Percentiles rank a stretch among this genome's conserved stretches.
Evolutionary conservation across 2,888 invertebrate species (phyloP).

Genomic region (Bibio marci): DNA sequence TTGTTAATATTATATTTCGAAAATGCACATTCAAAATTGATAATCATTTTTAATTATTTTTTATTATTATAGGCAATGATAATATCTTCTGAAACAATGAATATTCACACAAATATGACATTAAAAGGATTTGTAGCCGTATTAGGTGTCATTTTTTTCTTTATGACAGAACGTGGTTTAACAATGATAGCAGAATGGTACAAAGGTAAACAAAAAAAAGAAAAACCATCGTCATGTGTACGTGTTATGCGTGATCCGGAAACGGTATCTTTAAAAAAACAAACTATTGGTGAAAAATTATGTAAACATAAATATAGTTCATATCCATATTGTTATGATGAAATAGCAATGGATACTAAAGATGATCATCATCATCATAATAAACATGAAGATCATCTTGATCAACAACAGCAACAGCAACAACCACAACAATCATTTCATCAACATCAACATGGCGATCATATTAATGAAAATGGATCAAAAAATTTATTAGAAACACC

Average conservation of each 20-base stretch:
- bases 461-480: constrained; percentile 1
- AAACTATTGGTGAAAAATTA: constrained; percentile 36
- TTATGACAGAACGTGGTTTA: constrained; percentile 69
- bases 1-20: constrained; percentile 16
- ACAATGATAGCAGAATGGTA: constrained; percentile 68
- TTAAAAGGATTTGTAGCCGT: constrained; percentile 62
- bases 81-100: constrained; percentile 22
- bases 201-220: constrained; percentile 51
- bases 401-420: too few species aligned
- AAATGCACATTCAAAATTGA: neutral
- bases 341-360: constrained; percentile 58
- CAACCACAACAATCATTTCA: neutral
- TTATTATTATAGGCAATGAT: constrained; percentile 28
- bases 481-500: neutral
- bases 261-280: constrained; percentile 23
- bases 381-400: constrained; percentile 1
- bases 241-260: constrained; percentile 53
- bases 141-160: constrained; percentile 73
- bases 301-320: constrained; percentile 83
- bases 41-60: constrained; percentile 3
- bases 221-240: constrained; percentile 47
- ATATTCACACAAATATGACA: constrained; percentile 51
- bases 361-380: constrained; percentile 34
- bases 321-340: constrained; percentile 74
- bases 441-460: constrained; percentile 8